Conservation (phyloP, 2,888 invertebrate genomes). For the Pterostichus niger region DNA sequence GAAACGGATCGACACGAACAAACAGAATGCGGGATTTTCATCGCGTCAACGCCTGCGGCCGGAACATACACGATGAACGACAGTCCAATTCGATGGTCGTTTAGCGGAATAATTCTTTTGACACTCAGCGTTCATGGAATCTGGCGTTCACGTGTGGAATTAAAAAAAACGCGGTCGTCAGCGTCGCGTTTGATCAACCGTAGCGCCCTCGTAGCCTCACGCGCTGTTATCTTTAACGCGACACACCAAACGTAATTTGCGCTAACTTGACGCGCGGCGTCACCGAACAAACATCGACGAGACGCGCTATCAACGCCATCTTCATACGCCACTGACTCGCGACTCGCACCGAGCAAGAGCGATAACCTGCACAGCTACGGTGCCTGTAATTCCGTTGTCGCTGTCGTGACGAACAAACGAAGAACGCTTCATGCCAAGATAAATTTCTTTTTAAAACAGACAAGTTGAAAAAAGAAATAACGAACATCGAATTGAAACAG, state of each 20-base stretch:
- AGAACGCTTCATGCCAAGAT: slow-evolving; percentile 28
- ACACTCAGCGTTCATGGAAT: slow-evolving; percentile 37
- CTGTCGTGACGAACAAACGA: slow-evolving; percentile 25
- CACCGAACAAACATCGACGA: slow-evolving; percentile 40
- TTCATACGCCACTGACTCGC: slow-evolving; percentile 18
- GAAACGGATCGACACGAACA: no score
- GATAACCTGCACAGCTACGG: slow-evolving; percentile 12
- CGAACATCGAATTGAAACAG: slow-evolving; percentile 41
- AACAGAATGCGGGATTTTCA: not conserved
- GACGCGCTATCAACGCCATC: slow-evolving; percentile 26
- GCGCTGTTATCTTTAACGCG: slow-evolving; percentile 48
- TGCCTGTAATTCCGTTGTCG: slow-evolving; percentile 13
- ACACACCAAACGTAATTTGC: slow-evolving; percentile 45
- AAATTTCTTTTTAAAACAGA: slow-evolving; percentile 57
- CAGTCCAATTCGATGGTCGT: slow-evolving; percentile 21
- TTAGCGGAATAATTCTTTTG: slow-evolving; percentile 56
- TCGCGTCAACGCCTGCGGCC: not conserved
- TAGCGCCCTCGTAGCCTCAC: slow-evolving; percentile 16
- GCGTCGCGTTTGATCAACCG: slow-evolving; percentile 25
- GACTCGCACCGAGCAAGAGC: not conserved
- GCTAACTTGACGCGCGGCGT: slow-evolving; percentile 39
- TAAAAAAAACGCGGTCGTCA: slow-evolving; percentile 33
- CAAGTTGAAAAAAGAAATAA: slow-evolving; percentile 47
- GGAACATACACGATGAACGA: slow-evolving; percentile 6
- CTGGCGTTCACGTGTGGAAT: slow-evolving; percentile 30